Evolutionary conservation across 2,888 invertebrate species (phyloP).

Genomic region (Deilephila elpenor): DNA sequence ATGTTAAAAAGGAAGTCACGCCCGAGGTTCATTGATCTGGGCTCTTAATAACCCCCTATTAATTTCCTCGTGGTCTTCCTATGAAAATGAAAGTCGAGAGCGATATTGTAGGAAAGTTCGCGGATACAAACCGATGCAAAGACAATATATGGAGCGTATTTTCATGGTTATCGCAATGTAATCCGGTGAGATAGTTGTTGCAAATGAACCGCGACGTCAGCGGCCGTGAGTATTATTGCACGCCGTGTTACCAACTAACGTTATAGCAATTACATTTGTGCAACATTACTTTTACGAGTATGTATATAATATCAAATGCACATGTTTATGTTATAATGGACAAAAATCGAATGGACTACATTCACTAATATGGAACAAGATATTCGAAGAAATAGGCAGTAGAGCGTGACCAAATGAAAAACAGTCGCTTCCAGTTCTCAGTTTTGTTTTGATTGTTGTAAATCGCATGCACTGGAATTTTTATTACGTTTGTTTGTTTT

Average conservation of each 20-base stretch:
- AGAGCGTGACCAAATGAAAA: no score
- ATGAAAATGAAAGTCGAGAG: conserved; percentile 66
- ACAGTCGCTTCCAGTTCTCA: no score
- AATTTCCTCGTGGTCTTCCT: conserved; percentile 50
- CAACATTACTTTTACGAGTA: conserved; percentile 12
- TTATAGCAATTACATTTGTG: not conserved
- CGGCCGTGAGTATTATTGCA: not conserved
- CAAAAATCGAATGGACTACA: not conserved
- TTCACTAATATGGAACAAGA: not conserved
- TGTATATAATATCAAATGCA: not conserved
- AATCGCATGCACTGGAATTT: no score
- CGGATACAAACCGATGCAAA: conserved; percentile 38
- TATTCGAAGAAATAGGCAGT: no score
- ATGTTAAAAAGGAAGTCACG: conserved; percentile 83
- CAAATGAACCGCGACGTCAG: conserved; percentile 5
- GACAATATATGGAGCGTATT: conserved; percentile 52
- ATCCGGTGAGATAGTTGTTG: conserved; percentile 10
- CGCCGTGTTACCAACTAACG: conserved; percentile 4
- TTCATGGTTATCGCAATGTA: conserved; percentile 46
- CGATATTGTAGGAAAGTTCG: conserved; percentile 5
- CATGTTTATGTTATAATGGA: not conserved
- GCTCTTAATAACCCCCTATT: conserved; percentile 23
- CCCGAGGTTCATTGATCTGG: conserved; percentile 62
- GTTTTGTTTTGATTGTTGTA: no score
- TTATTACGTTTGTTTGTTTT: no score